Conservation (phyloP, 2,888 invertebrate species). For the Heliconius hortense region DNA sequence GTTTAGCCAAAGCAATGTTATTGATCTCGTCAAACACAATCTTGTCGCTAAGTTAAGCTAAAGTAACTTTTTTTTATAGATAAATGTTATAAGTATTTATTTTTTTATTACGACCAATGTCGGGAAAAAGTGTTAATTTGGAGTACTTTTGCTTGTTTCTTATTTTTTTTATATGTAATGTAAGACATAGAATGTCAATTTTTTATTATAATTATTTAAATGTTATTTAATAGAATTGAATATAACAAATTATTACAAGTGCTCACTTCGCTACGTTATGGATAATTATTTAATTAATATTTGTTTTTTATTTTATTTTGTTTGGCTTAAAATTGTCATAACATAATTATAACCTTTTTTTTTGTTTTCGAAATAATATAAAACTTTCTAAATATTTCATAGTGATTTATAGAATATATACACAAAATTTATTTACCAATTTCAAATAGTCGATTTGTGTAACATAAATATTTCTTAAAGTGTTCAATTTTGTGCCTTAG, state of each 20-base stretch:
- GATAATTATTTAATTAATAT: neutral
- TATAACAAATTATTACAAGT: neutral
- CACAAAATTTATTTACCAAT: neutral
- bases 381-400: neutral
- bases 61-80: neutral
- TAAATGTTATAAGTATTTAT: neutral
- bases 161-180: neutral
- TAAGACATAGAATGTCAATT: neutral
- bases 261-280: neutral
- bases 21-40: slow-evolving; percentile 79
- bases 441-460: neutral
- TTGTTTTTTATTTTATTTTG: neutral
- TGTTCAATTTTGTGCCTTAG: slow-evolving; percentile 5
- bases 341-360: neutral
- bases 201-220: neutral
- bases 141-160: neutral
- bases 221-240: neutral
- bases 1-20: slow-evolving; percentile 84
- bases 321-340: neutral
- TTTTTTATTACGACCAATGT: neutral
- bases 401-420: neutral
- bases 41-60: slow-evolving; percentile 62
- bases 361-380: neutral
- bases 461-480: neutral
- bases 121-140: neutral